phyloP scores from a whole-genome alignment of 2,888 invertebrate genomes.

The Perdita meconis region DNA sequence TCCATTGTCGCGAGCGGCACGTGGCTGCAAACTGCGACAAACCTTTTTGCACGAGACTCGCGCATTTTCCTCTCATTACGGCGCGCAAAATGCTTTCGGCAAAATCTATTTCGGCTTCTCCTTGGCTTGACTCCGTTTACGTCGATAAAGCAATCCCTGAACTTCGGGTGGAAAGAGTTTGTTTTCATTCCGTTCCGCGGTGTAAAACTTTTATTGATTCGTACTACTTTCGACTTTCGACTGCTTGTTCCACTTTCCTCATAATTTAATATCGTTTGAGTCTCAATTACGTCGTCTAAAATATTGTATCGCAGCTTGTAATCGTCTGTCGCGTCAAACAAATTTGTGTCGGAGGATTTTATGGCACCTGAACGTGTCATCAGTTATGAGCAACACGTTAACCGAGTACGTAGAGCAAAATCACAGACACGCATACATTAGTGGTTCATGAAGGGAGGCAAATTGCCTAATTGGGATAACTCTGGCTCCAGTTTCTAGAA shows the following conservation, averaged over 20 bases:
- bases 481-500: conserved; percentile 21
- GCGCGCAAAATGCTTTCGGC: conserved; percentile 60
- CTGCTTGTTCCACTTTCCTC: neutral
- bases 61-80: conserved; percentile 65
- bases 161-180: conserved; percentile 2
- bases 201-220: conserved; percentile 12
- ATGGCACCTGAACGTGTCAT: conserved; percentile 10
- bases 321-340: neutral
- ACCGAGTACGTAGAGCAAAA: conserved; percentile 2
- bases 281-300: neutral
- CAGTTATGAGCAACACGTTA: conserved; percentile 7
- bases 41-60: conserved; percentile 42
- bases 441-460: conserved; percentile 24
- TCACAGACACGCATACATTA: conserved; percentile 9
- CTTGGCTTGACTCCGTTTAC: conserved; percentile 44
- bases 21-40: conserved; percentile 1
- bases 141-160: conserved; percentile 44
- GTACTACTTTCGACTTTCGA: neutral
- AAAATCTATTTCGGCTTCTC: conserved; percentile 67
- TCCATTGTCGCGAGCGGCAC: conserved; percentile 45
- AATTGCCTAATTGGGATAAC: conserved; percentile 31
- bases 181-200: conserved; percentile 5
- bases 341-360: neutral
- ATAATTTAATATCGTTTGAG: neutral
- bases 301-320: neutral